Percentiles rank a stretch among this genome's conserved stretches.
These are phyloP conservation scores for Phengaris arion DNA, from an alignment of 2,888 invertebrate species.

Conservation along the genomic window DNA sequence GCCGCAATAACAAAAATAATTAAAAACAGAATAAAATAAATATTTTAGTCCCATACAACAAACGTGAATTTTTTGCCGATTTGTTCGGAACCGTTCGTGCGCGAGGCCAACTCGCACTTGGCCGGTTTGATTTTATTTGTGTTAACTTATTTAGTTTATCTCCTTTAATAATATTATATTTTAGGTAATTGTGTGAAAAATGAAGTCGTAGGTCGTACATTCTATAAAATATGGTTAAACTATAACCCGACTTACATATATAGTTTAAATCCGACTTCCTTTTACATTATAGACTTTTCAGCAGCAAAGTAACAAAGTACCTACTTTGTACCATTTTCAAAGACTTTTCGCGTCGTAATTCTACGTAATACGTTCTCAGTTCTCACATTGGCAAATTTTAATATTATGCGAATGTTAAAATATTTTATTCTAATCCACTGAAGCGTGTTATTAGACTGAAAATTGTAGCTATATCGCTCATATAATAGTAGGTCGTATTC, in stretches of 20 bases:
- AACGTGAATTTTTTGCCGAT: too few relatives aligned
- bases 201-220: too few relatives aligned
- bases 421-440: conserved; percentile 26
- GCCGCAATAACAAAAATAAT: too few relatives aligned
- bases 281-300: conserved; percentile 6
- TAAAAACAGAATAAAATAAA: too few relatives aligned
- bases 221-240: too few relatives aligned
- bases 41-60: too few relatives aligned
- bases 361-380: background rate
- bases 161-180: too few relatives aligned
- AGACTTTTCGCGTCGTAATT: conserved; percentile 1
- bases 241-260: background rate
- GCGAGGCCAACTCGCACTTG: too few relatives aligned
- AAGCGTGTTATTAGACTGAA: conserved; percentile 27
- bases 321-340: background rate
- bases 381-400: conserved; percentile 18
- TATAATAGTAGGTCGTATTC: background rate
- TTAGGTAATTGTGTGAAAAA: too few relatives aligned
- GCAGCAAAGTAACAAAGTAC: background rate
- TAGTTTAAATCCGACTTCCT: background rate
- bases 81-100: too few relatives aligned
- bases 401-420: background rate
- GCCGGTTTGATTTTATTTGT: too few relatives aligned
- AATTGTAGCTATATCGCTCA: conserved; percentile 13
- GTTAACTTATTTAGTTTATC: too few relatives aligned